Base-by-base conservation (phyloP, 2,113 vertebrate species). In the Edolisoma coerulescens region DNA sequence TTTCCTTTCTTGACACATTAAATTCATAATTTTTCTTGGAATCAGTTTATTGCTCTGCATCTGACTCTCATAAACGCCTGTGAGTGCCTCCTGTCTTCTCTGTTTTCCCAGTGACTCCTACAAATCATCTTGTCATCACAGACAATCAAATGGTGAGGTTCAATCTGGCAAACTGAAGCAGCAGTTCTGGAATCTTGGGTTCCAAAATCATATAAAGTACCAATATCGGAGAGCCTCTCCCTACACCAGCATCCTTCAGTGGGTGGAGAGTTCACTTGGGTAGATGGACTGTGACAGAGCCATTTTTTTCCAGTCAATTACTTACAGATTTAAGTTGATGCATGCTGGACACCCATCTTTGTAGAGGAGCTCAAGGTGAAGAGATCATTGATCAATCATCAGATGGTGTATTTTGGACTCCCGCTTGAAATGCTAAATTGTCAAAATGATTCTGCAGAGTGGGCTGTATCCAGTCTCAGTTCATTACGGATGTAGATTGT, bases 401-500 rank as follows among this genome's bases (percentile, higher is more conserved):
- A 67, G 45, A 81, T 81, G n/a, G 35, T 71, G 13, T 88, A 37
- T 80, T 93, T 92, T 84, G 35, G 68, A 80, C 52, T 74, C 39
- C 37, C 49, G 12, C 52, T 95, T 84, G 59, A 94, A 86, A 78
- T 3, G 1, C 16, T 83, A 35, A 57, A 68, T 92, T 78, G 52
- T 64, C 76, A 90, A 89, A 91, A 82, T 42, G 16, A 63, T 84
- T 74, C 50, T 91, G 33, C 77, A 73, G 56, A 63, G 52, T 20
- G 13, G 32, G 23, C 44, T 88, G 73, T 12, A 81, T 81, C 35
- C 35, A 85, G 41, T 41, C 53, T 86, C 18, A 67, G 52, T 70
- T 94, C 9, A 67, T 95, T 90, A 93, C 32, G 10, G 35, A 92
- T 88, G 85, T 78, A 90, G 92, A 90, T 53, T 90, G 22, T 71